Percentiles rank a stretch among this genome's conserved stretches.
These are phyloP conservation scores for Aelia acuminata DNA, from an alignment of 2,888 invertebrate genomes.

Conservation along the genomic window DNA sequence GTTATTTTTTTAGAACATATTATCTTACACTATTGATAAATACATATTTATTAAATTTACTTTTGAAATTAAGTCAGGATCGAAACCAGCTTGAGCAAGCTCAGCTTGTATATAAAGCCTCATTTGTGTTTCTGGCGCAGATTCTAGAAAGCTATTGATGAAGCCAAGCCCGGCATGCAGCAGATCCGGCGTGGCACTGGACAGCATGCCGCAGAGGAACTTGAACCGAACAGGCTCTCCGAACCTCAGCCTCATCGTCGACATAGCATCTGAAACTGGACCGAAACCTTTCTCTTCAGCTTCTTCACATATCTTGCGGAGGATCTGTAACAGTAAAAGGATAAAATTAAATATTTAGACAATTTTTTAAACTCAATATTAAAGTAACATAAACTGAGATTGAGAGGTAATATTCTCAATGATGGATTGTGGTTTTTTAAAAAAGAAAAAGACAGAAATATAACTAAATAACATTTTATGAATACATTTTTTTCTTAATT, in stretches of 20 bases:
- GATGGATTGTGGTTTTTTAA: too few species aligned
- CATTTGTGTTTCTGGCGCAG: conserved; percentile 82
- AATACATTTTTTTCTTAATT: too few species aligned
- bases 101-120: conserved; percentile 85
- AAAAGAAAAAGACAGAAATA: too few species aligned
- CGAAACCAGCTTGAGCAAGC: conserved; percentile 85
- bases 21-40: too few species aligned
- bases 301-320: conserved; percentile 86
- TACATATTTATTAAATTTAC: conserved; percentile 66
- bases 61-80: conserved; percentile 72
- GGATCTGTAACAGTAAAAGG: conserved; percentile 74
- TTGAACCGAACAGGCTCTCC: conserved; percentile 95
- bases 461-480: too few species aligned
- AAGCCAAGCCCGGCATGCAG: conserved; percentile 87
- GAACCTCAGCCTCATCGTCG: conserved; percentile 87
- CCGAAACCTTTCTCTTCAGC: conserved; percentile 82
- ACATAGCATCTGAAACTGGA: conserved; percentile 91
- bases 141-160: conserved; percentile 85
- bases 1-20: too few species aligned
- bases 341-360: conserved; percentile 29
- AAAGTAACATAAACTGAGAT: not conserved
- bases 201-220: conserved; percentile 89
- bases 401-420: too few species aligned
- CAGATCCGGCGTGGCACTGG: conserved; percentile 79
- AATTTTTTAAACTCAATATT: not conserved